These are phyloP conservation scores for Drosophila saltans DNA, from an alignment of 1,140 invertebrate genomes.

Conservation along the genomic window DNA sequence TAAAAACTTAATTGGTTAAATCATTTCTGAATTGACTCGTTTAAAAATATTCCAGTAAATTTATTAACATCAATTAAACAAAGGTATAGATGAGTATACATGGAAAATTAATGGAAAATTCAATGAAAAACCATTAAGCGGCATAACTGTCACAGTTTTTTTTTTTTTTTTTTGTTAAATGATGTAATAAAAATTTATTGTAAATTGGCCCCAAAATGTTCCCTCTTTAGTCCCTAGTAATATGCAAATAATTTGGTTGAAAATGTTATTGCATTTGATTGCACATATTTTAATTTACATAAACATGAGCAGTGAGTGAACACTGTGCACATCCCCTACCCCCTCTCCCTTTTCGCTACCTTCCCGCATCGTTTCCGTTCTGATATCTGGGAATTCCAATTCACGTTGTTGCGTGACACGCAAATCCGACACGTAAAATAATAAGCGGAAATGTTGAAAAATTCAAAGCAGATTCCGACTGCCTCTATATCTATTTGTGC, in stretches of 20 bases:
- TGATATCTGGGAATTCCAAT: constrained; percentile 25
- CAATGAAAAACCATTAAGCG: neutral
- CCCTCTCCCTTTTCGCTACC: neutral
- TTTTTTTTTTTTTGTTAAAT: constrained; percentile 16
- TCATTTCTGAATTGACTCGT: neutral
- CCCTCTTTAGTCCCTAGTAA: constrained; percentile 38
- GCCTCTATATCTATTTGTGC: neutral
- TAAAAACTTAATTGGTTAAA: neutral
- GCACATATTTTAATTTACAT: constrained; percentile 73
- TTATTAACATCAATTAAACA: constrained; percentile 2
- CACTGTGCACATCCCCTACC: neutral
- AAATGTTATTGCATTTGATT: constrained; percentile 68
- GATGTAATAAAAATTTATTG: constrained; percentile 48
- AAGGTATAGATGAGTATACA: neutral
- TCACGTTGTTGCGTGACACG: constrained; percentile 63
- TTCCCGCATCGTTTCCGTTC: neutral
- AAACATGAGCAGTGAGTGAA: constrained; percentile 45
- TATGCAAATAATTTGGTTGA: constrained; percentile 66
- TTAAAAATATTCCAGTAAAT: neutral
- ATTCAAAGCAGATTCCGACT: constrained; percentile 73
- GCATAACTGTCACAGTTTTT: constrained; percentile 14
- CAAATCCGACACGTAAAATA: constrained; percentile 77
- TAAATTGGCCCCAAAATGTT: constrained; percentile 40
- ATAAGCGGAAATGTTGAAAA: constrained; percentile 82
- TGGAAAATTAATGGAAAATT: neutral